Base-by-base conservation (phyloP, 1,140 invertebrate species). In the Phthorimaea operculella region DNA sequence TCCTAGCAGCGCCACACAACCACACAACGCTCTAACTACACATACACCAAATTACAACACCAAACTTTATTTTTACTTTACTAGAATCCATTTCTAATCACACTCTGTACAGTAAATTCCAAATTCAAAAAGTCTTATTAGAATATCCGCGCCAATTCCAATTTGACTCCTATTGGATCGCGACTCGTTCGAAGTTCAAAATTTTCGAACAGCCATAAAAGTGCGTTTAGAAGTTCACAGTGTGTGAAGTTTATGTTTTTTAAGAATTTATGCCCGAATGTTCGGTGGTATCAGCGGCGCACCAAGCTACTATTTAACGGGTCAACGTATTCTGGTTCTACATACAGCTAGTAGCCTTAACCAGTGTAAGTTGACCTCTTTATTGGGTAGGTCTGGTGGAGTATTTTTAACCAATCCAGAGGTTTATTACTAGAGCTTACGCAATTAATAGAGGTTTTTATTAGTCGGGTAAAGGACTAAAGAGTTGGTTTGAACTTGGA, bases 391-490 rank as follows among this genome's bases (percentile, higher is more conserved):
- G 45, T 47, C 6, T 6, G 64, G 57, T 72, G 67, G 61, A 55
- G 70, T 84, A 84, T 84, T 81, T 84, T 84, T 81, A 80, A 79
- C 66, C 72, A 72, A 81, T 77, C 70, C 73, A 76, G 79, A 79
- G 75, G 72, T 84, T 84, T 84, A 84, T 84, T 79, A 81, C 79
- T 73, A 76, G 66, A 68, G 70, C 71, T 79, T 82, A 81, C 74
- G 72, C 76, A 82, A 84, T 84, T 82, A 84, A 83, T 83, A 81
- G 76, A 58, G 76, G 70, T 76, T 84, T 82, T 84, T 84, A 83
- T 84, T 77, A 66, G 57, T 70, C 72, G 76, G 76, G 79, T 76
- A 73, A 79, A 83, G 79, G 80, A 79, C 70, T 72, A 73, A 74
- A 75, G 60, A 67, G 68, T 77, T 79, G 75, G 76, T 79, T 76